Evolutionary conservation across 2,888 invertebrate genomes (phyloP).

Genomic region (Phyto melanocephala): DNA sequence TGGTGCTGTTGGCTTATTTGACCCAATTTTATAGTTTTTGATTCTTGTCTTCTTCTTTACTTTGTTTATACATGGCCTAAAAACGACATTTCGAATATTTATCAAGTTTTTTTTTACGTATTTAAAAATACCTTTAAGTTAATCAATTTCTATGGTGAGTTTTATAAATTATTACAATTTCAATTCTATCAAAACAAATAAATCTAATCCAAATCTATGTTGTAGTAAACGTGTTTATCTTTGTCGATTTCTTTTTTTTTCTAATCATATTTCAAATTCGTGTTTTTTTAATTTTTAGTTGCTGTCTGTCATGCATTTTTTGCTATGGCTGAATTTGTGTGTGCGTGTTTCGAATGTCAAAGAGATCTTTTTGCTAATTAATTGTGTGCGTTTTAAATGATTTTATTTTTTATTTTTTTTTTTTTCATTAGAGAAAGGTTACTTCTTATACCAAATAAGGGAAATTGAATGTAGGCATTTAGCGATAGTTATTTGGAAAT

Average conservation of each 20-base stretch:
- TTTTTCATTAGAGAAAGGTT: neutral
- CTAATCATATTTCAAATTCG: neutral
- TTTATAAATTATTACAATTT: conserved; percentile 23
- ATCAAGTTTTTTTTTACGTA: neutral
- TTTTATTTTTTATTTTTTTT: conserved; percentile 1
- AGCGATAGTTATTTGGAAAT: no score
- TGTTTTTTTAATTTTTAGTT: neutral
- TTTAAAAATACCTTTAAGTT: conserved; percentile 5
- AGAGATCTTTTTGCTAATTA: conserved; percentile 30
- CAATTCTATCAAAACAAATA: conserved; percentile 23
- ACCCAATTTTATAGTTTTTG: conserved; percentile 44
- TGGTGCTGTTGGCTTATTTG: conserved; percentile 24
- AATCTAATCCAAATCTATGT: neutral
- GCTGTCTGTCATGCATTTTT: neutral
- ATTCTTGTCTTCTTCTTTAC: neutral
- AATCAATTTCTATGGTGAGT: conserved; percentile 5
- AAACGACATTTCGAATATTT: neutral
- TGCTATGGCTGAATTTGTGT: neutral
- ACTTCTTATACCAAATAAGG: no score
- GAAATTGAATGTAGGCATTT: no score
- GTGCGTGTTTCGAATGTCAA: neutral
- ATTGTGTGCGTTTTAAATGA: conserved; percentile 11
- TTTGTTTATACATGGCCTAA: neutral
- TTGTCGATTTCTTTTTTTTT: neutral
- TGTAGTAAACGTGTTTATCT: neutral